Base-by-base conservation (phyloP, 1,140 invertebrate species). In the Paralvinella palmiformis region DNA sequence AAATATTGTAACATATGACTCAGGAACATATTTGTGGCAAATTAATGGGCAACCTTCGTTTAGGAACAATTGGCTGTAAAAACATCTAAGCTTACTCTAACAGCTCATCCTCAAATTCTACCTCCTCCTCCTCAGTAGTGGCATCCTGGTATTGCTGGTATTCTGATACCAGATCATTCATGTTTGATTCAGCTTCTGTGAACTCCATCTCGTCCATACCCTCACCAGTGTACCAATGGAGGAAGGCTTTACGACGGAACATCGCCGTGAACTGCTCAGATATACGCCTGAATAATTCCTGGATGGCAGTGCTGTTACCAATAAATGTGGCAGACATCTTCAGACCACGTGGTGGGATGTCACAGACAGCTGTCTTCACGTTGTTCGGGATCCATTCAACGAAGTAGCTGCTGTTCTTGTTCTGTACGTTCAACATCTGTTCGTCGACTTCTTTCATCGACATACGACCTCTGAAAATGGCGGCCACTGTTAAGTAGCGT, bases 61-160 rank as follows among this genome's bases (percentile, higher is more conserved):
- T n/a, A n/a, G n/a, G n/a, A n/a, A n/a, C 10, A 13, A 10, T 27
- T n/a, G n/a, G n/a, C n/a, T n/a, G n/a, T n/a, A n/a, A n/a, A n/a
- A n/a, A 52, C n/a, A 35, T 44, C 50, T 63, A 67, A 36, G 68
- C 69, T 55, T 70, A 70, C n/a, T 32, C 76, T 10, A 83, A 86
- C 72, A 88, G 87, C 66, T 85, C 86, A 75, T 89, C 88, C 71
- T 90, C 89, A 71, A 90, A 88, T 72, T 89, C 88, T 72, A 89
- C 88, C 6, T 85, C 87, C 68, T 90, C 88, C 64, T 90, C 89
- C 70, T 90, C 89, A 33, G 87, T 88, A 13, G 88, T 89, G 29
- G 89, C 89, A 72, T 91, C 89, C 69, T 92, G 91, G 81, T 95
- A 95, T 78, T 94, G 91, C 76, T 94, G 92, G 78, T 94, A 94